These are phyloP conservation scores for Ophiodon elongatus DNA, from an alignment of 2,113 vertebrate species.

Conservation along the genomic window DNA sequence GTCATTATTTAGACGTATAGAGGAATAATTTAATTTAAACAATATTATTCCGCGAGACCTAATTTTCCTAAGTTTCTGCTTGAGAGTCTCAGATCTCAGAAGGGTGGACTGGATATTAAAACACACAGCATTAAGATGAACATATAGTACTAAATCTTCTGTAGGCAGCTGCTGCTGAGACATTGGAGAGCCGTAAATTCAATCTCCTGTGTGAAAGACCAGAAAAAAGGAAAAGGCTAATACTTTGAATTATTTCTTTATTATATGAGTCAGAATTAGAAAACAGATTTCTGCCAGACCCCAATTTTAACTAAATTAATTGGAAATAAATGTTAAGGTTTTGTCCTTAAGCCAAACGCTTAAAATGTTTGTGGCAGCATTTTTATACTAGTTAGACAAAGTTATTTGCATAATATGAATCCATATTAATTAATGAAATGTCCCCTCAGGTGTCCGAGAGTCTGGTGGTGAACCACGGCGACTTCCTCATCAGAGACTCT, in stretches of 20 bases:
- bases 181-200: neutral
- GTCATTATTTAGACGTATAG: neutral
- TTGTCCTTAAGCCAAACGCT: neutral
- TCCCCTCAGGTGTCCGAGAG: slow-evolving; percentile 90
- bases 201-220: too few relatives aligned
- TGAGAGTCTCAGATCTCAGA: neutral
- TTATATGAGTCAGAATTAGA: too few relatives aligned
- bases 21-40: neutral
- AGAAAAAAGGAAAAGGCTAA: too few relatives aligned
- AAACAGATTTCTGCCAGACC: too few relatives aligned
- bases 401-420: neutral
- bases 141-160: neutral
- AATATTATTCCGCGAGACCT: neutral
- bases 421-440: neutral
- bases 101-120: neutral
- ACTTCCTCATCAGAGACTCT: slow-evolving; percentile 94
- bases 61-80: neutral
- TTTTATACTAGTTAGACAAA: neutral
- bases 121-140: neutral
- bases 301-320: neutral
- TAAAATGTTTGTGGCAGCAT: neutral
- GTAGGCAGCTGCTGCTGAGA: neutral
- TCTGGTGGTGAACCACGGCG: slow-evolving; percentile 89
- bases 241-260: too few relatives aligned
- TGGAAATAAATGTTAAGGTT: too few relatives aligned